Percentiles rank a stretch among this genome's conserved stretches.
These are phyloP conservation scores for Eriosoma lanigerum DNA, from an alignment of 1,140 invertebrate genomes.

Conservation along the genomic window DNA sequence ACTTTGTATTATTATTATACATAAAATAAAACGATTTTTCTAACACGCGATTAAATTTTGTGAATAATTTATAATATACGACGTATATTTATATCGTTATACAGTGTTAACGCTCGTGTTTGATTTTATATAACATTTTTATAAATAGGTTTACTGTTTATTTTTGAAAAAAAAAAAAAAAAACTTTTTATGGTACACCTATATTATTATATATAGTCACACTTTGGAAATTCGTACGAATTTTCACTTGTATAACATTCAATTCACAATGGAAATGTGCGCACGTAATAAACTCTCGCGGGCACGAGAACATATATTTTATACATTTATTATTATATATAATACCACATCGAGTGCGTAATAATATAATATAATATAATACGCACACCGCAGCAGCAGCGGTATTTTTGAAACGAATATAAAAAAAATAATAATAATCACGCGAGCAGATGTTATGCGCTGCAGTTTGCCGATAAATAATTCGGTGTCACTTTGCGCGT, in stretches of 20 bases:
- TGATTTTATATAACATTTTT: no score
- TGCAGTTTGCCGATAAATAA: slow-evolving; percentile 35
- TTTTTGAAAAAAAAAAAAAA: no score
- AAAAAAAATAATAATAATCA: neutral
- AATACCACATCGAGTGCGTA: neutral
- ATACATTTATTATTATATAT: neutral
- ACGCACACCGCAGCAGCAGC: slow-evolving; percentile 4
- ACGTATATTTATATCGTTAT: no score
- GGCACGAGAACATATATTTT: slow-evolving; percentile 10
- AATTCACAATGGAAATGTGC: neutral
- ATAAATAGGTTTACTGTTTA: no score
- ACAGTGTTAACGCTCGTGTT: no score
- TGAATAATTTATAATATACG: no score
- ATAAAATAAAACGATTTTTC: no score
- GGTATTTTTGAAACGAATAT: slow-evolving; percentile 41
- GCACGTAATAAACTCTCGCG: slow-evolving; percentile 19
- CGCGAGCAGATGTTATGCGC: slow-evolving; percentile 8
- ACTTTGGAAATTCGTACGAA: neutral
- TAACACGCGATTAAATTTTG: no score
- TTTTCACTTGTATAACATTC: neutral
- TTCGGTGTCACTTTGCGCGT: slow-evolving; percentile 36
- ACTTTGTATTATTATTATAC: no score
- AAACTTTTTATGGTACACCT: no score
- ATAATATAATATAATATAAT: neutral
- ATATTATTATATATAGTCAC: neutral